Base-by-base conservation (phyloP, 2,113 vertebrate genomes). In the Cavia porcellus region DNA sequence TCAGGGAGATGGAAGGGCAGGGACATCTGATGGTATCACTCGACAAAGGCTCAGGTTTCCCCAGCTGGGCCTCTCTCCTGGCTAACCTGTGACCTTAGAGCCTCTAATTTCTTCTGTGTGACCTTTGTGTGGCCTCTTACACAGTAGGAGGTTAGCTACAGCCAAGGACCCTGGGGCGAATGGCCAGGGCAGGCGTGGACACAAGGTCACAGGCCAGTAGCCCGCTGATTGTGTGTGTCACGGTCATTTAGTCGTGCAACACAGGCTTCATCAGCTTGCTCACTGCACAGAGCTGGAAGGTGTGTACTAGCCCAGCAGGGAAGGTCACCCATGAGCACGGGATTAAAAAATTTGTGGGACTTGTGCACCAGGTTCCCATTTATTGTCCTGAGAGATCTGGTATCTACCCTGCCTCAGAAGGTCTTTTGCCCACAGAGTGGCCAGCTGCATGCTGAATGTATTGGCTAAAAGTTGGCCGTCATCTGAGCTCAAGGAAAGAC, bases 1-100 rank as follows among this genome's bases (percentile, higher is more conserved):
- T 6, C 32, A 4, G 4, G 0, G 3, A 17, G 79, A 14, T 30
- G 0, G 4, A 0, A 5, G 9, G 79, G 19, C 28, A 0, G 3
- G 42, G 19, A 12, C 3, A 14, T 57, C 92, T 77, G 74, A 85
- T 22, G n/a, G n/a, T 15, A 50, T 86, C 38, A 89, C 61, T 86
- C 75, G 17, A 12, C 0, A 22, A 45, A 45, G 0, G 11, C 11
- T 82, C 84, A 38, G 72, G 25, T 79, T 52, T 68, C 35, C 7
- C 0, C 0, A 22, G 55, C 8, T 24, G 24, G n/a, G 79, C 28
- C 13, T 52, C 87, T 84, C 84, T 85, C 55, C 10, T 28, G 42
- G 47, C 38, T 74, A 8, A 89, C 84, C 90, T 5, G 0, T 84
- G 82, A 74, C 62, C 90, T 38, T 55, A 14, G 24, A 64, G 70